phyloP scores from a whole-genome alignment of 2,113 vertebrate species.

The Trogon surrucura region DNA sequence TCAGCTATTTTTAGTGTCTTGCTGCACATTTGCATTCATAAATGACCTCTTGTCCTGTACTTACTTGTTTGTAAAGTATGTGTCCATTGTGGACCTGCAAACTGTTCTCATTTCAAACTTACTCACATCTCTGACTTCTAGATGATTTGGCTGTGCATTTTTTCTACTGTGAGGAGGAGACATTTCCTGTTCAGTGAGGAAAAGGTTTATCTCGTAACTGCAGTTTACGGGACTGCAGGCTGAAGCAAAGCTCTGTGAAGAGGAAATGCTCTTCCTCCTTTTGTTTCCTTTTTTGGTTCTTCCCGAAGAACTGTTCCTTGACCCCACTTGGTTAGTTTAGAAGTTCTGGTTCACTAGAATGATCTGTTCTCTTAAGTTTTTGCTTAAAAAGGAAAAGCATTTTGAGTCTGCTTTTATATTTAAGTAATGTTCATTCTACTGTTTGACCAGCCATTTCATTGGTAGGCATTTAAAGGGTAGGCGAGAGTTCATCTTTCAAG shows the following conservation, averaged over 20 bases:
- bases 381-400: constrained; percentile 37
- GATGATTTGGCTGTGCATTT: neutral
- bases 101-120: neutral
- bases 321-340: neutral
- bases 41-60: neutral
- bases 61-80: neutral
- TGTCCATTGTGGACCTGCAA: neutral
- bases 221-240: neutral
- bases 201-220: neutral
- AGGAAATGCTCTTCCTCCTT: constrained; percentile 24
- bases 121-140: neutral
- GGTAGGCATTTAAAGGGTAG: neutral
- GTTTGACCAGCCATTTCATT: neutral
- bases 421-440: neutral
- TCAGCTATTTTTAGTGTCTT: neutral
- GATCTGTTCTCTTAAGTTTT: neutral
- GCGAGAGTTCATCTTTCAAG: neutral
- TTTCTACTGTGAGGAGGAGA: neutral
- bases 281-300: constrained; percentile 9
- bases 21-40: neutral
- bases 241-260: neutral
- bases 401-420: neutral
- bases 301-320: neutral
- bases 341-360: neutral
- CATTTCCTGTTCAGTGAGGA: neutral